Percentiles rank a stretch among this genome's conserved stretches.
phyloP scores from a whole-genome alignment of 2,888 invertebrate species.

The Cabera pusaria region DNA sequence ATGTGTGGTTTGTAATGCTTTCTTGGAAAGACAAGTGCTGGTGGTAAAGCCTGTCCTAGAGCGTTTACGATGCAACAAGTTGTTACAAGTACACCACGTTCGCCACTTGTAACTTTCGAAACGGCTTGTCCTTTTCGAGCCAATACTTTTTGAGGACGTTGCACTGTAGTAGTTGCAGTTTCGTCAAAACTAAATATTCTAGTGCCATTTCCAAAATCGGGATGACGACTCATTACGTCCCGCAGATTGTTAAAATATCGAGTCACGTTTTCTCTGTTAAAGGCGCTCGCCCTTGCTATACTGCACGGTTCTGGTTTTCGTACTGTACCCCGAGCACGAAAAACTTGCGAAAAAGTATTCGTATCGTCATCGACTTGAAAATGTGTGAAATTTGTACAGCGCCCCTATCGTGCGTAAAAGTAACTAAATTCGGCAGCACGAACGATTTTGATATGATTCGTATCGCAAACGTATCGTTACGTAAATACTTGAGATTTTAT shows the following conservation, averaged over 20 bases:
- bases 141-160: conserved; percentile 21
- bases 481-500: too few species aligned
- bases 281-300: conserved; percentile 18
- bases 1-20: conserved; percentile 23
- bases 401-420: too few species aligned
- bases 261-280: conserved; percentile 17
- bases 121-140: conserved; percentile 16
- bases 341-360: too few species aligned
- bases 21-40: conserved; percentile 30
- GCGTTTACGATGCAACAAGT: conserved; percentile 28
- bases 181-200: conserved; percentile 28
- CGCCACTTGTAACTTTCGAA: conserved; percentile 23
- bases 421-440: too few species aligned
- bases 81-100: conserved; percentile 24
- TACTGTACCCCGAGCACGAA: too few species aligned
- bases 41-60: conserved; percentile 24
- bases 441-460: too few species aligned
- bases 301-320: conserved; percentile 21
- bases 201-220: conserved; percentile 29
- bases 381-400: too few species aligned
- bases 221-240: conserved; percentile 8
- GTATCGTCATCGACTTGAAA: too few species aligned
- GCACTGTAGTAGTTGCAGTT: conserved; percentile 27
- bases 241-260: conserved; percentile 13
- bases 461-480: too few species aligned